Evolutionary conservation across 2,888 invertebrate species (phyloP), one percentile per base, ranked within the genome.

Genomic region (Ophioninae sp.): DNA sequence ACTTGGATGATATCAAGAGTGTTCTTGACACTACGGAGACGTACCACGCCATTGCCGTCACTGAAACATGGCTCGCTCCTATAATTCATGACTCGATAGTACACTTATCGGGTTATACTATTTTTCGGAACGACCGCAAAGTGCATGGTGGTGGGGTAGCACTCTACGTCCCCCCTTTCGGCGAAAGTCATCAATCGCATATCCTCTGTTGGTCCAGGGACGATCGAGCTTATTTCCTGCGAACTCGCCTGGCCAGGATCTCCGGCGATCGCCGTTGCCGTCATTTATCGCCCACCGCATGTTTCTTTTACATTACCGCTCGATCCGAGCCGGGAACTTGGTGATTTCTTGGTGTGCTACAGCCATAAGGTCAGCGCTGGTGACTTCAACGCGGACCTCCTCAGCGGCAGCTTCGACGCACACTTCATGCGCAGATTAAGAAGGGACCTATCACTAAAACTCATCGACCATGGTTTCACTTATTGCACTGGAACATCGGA

Each of bases 81-180:
- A 0, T 8, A 8, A 61, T 61, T 20, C 61, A 20, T 21, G 61
- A 61, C 61, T 20, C 61, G 2, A 7, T 61, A 7, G 21, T 61
- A 8, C 7, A 7, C 8, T 20, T 61, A 20, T 61, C 8, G 21
- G 61, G 21, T 7, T 21, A 8, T 8, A n/a, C n/a, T n/a, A n/a
- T n/a, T n/a, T n/a, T n/a, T n/a, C n/a, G n/a, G n/a, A n/a, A n/a
- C n/a, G n/a, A 61, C 21, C 61, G 21, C 21, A 21, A 61, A 1
- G 61, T 61, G 20, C 61, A 61, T 61, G 61, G 61, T 1, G 61
- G 20, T 17, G 61, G 61, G 61, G 61, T 61, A 3, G 61, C 61
- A 7, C 2, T 61, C 1, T 61, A 5, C 21, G 21, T 61, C 21
- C 61, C 7, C 61, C 5, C 21, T 20, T 21, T 8, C 20, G 0